phyloP scores from a whole-genome alignment of 1,140 invertebrate species.

The Brachionus asplanchnoidis region DNA sequence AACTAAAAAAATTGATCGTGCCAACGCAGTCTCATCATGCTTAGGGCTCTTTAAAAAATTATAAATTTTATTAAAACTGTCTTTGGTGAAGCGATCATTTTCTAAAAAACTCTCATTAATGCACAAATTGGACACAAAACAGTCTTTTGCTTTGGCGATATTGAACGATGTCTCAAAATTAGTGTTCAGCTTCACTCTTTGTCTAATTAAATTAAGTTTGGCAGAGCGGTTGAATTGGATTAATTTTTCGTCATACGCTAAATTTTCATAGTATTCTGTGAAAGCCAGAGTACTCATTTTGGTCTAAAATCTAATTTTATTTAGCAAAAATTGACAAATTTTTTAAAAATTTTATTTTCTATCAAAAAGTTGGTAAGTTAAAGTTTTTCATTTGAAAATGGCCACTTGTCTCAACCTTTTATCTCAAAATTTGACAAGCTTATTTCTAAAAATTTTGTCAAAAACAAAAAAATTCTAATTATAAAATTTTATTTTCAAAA shows the following conservation, averaged over 20 bases:
- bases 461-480: not conserved
- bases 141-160: not conserved
- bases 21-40: not conserved
- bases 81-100: not conserved
- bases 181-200: not conserved
- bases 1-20: not conserved
- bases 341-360: not conserved
- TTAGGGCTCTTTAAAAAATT: not conserved
- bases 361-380: not conserved
- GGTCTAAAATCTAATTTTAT: not conserved
- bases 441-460: not conserved
- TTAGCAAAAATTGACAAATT: not conserved
- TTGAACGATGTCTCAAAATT: not conserved
- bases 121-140: not conserved
- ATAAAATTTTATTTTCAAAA: constrained; percentile 24
- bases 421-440: not conserved
- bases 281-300: not conserved
- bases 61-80: not conserved
- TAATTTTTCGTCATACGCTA: constrained; percentile 3
- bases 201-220: not conserved
- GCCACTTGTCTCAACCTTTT: not conserved
- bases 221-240: not conserved
- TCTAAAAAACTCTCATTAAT: not conserved
- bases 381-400: not conserved
- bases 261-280: not conserved